Conservation (phyloP, 2,888 invertebrate genomes). For the Microctonus aethiopoides region DNA sequence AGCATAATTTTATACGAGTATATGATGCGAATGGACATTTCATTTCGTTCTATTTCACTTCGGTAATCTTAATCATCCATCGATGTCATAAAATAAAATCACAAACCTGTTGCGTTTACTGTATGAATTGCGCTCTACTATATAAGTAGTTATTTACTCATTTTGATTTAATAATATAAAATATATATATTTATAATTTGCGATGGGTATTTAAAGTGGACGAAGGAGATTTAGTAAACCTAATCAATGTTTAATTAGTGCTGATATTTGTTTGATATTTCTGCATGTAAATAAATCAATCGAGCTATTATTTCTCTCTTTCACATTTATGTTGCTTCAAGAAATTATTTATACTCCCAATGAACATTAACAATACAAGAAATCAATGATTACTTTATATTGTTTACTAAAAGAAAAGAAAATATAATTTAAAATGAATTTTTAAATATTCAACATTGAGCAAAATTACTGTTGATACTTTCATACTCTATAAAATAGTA, state of each 20-base stretch:
- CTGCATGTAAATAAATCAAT: neutral
- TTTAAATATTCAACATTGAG: too few species aligned
- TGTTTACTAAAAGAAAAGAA: neutral
- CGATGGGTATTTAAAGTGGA: slow-evolving; percentile 4
- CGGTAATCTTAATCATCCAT: slow-evolving; percentile 14
- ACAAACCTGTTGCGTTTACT: slow-evolving; percentile 27
- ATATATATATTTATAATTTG: neutral
- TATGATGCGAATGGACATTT: neutral
- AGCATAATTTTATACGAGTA: neutral
- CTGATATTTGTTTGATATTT: neutral
- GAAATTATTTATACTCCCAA: neutral
- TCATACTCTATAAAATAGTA: neutral
- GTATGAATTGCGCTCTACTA: neutral
- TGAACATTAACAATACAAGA: neutral
- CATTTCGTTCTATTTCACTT: neutral
- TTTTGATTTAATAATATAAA: neutral
- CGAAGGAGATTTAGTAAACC: neutral
- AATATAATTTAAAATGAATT: neutral
- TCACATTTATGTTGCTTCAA: neutral
- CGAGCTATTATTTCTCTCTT: neutral
- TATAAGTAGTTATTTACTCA: neutral
- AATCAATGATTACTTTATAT: neutral
- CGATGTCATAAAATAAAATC: slow-evolving; percentile 19
- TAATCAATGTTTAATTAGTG: slow-evolving; percentile 9
- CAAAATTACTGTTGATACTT: neutral